Base-by-base conservation (phyloP, 2,113 vertebrate species). In the Notothenia rossii region DNA sequence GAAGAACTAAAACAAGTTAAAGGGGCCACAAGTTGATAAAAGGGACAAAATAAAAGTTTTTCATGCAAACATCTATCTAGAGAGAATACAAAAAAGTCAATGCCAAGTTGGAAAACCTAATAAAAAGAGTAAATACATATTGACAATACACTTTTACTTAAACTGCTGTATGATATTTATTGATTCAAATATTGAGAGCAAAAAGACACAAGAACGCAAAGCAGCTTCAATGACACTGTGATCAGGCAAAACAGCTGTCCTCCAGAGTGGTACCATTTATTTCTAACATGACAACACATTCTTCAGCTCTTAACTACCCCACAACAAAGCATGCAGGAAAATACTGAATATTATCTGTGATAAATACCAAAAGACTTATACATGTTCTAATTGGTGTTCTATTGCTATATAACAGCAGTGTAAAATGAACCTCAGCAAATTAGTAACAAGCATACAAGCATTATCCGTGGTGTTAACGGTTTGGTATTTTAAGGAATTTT, bases 161-260 rank as follows among this genome's bases (percentile, higher is more conserved):
- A 66, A 20, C 25, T 18, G 5, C 6, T n/a, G 46, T 67, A 61
- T 53, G 1, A 22, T 20, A 10, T 58, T 53, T 29, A 64, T 64
- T 58, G 33, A 49, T 29, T 59, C 3, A 70, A 58, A 70, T 63
- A 58, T 29, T 51, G 29, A 51, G 63, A 10, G 14, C 17, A 61
- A 71, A 70, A 59, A 63, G 5, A 45, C 22, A 50, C 51, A 14
- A 60, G 33, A 73, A 54, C 33, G 48, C 46, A 11, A 72, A 60
- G 51, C 7, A 60, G 25, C 48, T 25, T 59, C 49, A 40, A 43
- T 18, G 9, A 7, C 53, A 14, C 22, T n/a, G 13, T 40, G 74
- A 18, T 0, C 7, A 45, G 45, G 25, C 20, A 45, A 53, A 62
- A 49, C 79, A 40, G 29, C 72, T 50, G 45, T 2, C 72, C 72